Conservation (phyloP, 2,113 vertebrate species). For the Euleptes europaea region DNA sequence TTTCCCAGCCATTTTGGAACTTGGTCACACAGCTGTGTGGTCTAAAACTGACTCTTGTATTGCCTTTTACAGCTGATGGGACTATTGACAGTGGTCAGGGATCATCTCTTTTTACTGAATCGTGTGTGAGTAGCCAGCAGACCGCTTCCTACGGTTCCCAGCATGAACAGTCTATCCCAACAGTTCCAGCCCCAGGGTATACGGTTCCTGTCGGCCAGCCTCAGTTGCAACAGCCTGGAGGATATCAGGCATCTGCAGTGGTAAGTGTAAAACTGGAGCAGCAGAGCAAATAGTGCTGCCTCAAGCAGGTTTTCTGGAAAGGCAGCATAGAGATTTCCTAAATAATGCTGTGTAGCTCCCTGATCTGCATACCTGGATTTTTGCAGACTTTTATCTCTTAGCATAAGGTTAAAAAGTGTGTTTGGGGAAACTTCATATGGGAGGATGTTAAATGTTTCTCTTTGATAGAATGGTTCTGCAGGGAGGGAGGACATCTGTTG, state of each 20-base stretch:
- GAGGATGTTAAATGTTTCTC: not conserved
- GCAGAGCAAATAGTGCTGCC: not conserved
- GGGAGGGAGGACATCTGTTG: not conserved
- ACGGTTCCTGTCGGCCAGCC: constrained; percentile 69
- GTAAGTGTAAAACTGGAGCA: constrained; percentile 77
- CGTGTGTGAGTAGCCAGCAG: constrained; percentile 85
- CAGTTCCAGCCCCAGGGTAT: constrained; percentile 72
- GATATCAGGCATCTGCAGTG: constrained; percentile 81
- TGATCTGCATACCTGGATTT: not conserved
- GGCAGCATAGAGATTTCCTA: too few relatives aligned
- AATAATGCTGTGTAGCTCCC: not conserved
- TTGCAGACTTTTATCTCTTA: not conserved
- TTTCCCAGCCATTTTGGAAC: not conserved
- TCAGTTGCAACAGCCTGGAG: constrained; percentile 76
- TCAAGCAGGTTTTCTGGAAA: too few relatives aligned
- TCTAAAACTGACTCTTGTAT: not conserved
- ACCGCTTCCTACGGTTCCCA: constrained; percentile 87
- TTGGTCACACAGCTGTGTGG: not conserved
- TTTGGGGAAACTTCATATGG: not conserved
- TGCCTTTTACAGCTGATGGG: constrained; percentile 80
- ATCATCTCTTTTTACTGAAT: constrained; percentile 89
- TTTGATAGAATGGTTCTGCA: not conserved
- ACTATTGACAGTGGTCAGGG: constrained; percentile 91
- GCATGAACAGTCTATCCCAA: constrained; percentile 75
- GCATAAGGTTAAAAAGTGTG: not conserved